phyloP scores from a whole-genome alignment of 2,113 vertebrate species.

The Gambusia holbrooki region DNA sequence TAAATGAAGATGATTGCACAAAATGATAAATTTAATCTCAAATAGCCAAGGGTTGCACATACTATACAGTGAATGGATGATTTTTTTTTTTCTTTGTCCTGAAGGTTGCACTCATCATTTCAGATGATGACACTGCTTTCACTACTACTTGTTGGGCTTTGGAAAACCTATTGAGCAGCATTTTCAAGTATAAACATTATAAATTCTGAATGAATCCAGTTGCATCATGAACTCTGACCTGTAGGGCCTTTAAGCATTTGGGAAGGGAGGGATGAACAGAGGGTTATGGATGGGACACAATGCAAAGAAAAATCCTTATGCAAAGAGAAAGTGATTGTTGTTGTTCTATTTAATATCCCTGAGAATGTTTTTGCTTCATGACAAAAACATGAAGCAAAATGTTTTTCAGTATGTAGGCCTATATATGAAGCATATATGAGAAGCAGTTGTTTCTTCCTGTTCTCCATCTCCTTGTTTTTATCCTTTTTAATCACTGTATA shows the following conservation, averaged over 20 bases:
- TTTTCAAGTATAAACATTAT: not conserved
- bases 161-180: not conserved
- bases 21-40: slow-evolving; percentile 7
- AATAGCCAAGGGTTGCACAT: not conserved
- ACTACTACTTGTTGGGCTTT: not conserved
- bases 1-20: slow-evolving; percentile 54
- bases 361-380: too few species aligned
- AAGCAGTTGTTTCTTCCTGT: slow-evolving; percentile 6
- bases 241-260: not conserved
- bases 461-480: slow-evolving; percentile 14
- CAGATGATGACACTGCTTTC: too few species aligned
- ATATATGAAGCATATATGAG: slow-evolving; percentile 28
- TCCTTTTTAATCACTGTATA: slow-evolving; percentile 44
- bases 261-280: too few species aligned
- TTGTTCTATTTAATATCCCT: too few species aligned
- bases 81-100: not conserved
- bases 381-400: not conserved
- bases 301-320: too few species aligned
- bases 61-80: too few species aligned
- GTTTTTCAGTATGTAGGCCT: too few species aligned
- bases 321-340: too few species aligned
- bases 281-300: too few species aligned
- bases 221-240: not conserved
- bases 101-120: not conserved
- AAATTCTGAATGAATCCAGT: not conserved